Evolutionary conservation across 2,113 vertebrate genomes (phyloP), one percentile per base, ranked within the genome.

Genomic region (Hiodon alosoides): DNA sequence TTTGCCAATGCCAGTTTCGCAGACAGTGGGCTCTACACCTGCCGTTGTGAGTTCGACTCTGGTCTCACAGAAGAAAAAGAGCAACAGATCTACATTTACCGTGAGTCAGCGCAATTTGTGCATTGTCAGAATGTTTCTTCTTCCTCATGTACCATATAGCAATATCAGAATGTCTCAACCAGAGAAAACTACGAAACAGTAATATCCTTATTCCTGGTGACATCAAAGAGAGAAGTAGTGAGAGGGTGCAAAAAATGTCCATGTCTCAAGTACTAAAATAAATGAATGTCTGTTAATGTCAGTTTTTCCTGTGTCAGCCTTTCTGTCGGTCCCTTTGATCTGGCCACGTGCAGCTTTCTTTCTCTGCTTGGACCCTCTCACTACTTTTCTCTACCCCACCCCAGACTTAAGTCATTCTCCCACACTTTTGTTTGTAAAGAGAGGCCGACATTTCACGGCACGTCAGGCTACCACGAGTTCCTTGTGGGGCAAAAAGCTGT

Each of bases 391-490:
- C 9, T 50, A 50, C 7, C 50, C 47, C 65, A 31, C 31, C 31
- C 31, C 31, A 31, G 46, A 52, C 59, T 52, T 5, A 57, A 3
- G 5, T 54, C 10, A 53, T 9, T 11, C 14, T 11, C 11, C n/a
- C 62, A 72, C 58, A 55, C 65, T 0, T 5, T 47, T 70, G 53
- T 74, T 67, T 74, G 14, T 16, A 54, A 72, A 92, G 91, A 87
- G 66, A 77, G 69, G 16, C 86, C 81, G 8, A 84, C 77, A 2
- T 91, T 92, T 77, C 79, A 54, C 8, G 6, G 6, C 3, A 90
- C 79, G 10, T 10, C 6, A 5, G 69, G 3, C 47, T 89, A 89
- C 76, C 87, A 92, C 77, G 90, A 92, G 81, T 91, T 92, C 79
- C 78, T 90, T 73, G 78, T 83, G 51, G 90, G 88, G 11, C 75